Evolutionary conservation across 2,888 invertebrate species (phyloP).

Genomic region (Cryptus armator): DNA sequence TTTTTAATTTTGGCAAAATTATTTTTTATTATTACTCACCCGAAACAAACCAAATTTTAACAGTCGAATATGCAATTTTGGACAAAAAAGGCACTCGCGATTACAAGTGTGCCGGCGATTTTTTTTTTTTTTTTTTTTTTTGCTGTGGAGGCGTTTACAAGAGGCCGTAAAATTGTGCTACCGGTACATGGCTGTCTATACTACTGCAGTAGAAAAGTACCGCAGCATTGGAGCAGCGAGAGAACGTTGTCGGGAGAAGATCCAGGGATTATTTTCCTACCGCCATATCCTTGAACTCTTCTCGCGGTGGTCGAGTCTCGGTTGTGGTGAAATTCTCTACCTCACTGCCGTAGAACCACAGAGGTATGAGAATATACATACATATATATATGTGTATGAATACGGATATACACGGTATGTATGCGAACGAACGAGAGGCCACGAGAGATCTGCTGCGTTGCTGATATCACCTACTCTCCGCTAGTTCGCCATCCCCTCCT

Average conservation of each 20-base stretch:
- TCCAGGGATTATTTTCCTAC: constrained; percentile 50
- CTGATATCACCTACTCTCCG: constrained; percentile 34
- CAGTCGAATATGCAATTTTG: background rate
- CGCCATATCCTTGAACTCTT: constrained; percentile 51
- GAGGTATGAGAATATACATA: background rate
- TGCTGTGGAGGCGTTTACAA: background rate
- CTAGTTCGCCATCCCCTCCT: background rate
- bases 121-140: background rate
- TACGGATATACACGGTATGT: too few relatives aligned
- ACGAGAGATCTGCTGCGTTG: constrained; percentile 24
- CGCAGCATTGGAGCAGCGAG: constrained; percentile 34
- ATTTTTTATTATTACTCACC: background rate
- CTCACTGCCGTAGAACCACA: constrained; percentile 22
- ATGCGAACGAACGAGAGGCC: constrained; percentile 27
- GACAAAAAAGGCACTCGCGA: background rate
- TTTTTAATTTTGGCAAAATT: background rate
- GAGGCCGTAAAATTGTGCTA: constrained; percentile 13
- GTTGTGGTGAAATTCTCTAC: constrained; percentile 39
- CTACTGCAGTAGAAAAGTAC: constrained; percentile 44
- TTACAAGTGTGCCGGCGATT: background rate
- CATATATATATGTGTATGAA: constrained; percentile 11
- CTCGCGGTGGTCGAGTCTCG: constrained; percentile 19
- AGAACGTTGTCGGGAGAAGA: constrained; percentile 35
- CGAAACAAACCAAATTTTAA: background rate
- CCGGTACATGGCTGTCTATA: background rate